Base-by-base conservation (phyloP, 2,797 vertebrate species). In the Neopelma chrysocephalum region DNA sequence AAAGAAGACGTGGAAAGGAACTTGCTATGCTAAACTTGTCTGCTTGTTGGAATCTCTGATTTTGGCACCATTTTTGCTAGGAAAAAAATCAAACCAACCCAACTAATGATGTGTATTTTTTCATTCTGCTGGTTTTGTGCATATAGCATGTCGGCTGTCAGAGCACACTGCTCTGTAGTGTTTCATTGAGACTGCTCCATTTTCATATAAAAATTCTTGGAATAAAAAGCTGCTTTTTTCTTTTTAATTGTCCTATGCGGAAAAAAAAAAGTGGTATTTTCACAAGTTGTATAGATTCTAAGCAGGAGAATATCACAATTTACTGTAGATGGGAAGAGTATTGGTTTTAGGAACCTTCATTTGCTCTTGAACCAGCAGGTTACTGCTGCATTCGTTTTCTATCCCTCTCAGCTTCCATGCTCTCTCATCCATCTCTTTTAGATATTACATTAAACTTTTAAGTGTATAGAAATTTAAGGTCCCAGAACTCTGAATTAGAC, bases 321-420 rank as follows among this genome's bases (percentile, higher is more conserved):
- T 87, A 87, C 69, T 92, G 34, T 14, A 82, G 54, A 62, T 72
- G 93, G 27, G 57, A 61, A 71, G 43, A 72, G 12, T 69, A n/a
- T 90, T 94, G 81, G 43, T 82, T 90, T 90, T 82, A 51, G 40
- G 62, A 95, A 84, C n/a, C 20, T 92, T 22, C 21, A 48, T 84
- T 93, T 93, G 54, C 56, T 82, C n/a, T 89, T 79, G 77, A 76
- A 71, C 45, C 6, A 1, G 51, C 73, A 77, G 79, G 32, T 91
- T 77, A 40, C 58, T 45, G 26, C 53, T 90, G 54, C 29, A 32
- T 92, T 95, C 3, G 9, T 88, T 69, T 89, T 64, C 43, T 62
- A 3, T 76, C 62, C 62, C 87, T 88, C 80, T 81, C 23, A 9
- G 66, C n/a, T 84, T 89, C 84, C 40, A 32, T 0, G 1, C 17